Conservation (phyloP, 2,888 invertebrate species). For the Cataglyphis cursor region DNA sequence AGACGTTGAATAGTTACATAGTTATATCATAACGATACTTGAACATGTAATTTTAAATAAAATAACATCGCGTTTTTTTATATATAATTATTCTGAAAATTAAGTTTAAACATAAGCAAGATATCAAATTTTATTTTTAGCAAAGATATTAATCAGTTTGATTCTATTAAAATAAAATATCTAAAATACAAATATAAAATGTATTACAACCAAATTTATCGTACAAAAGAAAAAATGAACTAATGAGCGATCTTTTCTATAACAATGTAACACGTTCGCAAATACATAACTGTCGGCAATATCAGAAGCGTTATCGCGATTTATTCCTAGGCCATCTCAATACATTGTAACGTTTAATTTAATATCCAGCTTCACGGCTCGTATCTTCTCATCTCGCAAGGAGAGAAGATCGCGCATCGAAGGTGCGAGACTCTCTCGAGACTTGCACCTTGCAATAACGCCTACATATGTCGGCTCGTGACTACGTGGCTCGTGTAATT, state of each 20-base stretch:
- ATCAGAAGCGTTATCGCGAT: constrained; percentile 27
- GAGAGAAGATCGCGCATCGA: constrained; percentile 45
- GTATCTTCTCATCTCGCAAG: constrained; percentile 47
- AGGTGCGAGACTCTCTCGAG: constrained; percentile 48
- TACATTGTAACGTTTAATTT: constrained; percentile 33
- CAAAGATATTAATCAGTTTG: not conserved
- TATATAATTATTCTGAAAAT: not conserved
- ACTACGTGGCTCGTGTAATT: constrained; percentile 67
- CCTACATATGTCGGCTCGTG: constrained; percentile 65
- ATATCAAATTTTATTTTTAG: not conserved
- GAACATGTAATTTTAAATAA: not conserved
- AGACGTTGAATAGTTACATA: not conserved
- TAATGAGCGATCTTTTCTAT: not conserved
- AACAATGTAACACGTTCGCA: not conserved
- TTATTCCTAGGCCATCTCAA: constrained; percentile 12
- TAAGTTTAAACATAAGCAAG: not conserved
- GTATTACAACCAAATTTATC: too few relatives aligned
- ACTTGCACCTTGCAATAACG: constrained; percentile 56
- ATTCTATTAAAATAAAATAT: not conserved
- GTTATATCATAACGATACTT: not conserved
- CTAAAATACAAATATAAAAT: not conserved
- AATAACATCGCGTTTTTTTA: not conserved
- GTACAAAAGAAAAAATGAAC: not conserved
- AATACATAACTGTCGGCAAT: constrained; percentile 11
- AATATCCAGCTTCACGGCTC: constrained; percentile 21